Evolutionary conservation across 2,888 invertebrate species (phyloP).

Genomic region (Trissolcus brochymenae): DNA sequence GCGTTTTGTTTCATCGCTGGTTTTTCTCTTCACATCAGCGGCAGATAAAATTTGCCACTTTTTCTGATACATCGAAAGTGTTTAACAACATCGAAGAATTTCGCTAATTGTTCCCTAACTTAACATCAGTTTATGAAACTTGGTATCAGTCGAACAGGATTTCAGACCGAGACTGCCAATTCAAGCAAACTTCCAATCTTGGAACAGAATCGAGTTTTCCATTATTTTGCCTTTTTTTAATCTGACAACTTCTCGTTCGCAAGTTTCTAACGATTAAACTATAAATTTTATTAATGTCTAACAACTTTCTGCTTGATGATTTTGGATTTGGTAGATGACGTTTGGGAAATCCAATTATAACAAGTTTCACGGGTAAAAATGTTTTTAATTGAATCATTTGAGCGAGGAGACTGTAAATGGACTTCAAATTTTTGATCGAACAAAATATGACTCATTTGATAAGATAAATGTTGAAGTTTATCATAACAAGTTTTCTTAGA

Average conservation of each 20-base stretch:
- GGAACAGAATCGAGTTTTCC: background rate
- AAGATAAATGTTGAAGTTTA: background rate
- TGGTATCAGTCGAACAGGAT: conserved; percentile 28
- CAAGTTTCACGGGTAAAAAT: too few relatives aligned
- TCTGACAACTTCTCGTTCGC: background rate
- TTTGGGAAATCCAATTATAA: too few relatives aligned
- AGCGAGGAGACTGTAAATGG: too few relatives aligned
- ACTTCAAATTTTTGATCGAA: too few relatives aligned
- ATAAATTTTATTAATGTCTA: background rate
- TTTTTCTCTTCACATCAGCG: conserved; percentile 33
- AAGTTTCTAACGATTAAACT: background rate
- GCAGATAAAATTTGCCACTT: conserved; percentile 28
- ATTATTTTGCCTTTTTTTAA: background rate
- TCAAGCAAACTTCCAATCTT: background rate
- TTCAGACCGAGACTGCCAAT: conserved; percentile 14
- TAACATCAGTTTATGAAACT: conserved; percentile 34
- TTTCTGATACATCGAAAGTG: conserved; percentile 37
- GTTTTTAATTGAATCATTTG: too few relatives aligned
- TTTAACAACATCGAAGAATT: conserved; percentile 24
- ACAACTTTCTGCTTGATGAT: background rate
- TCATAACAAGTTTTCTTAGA: too few relatives aligned
- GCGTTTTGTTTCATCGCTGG: conserved; percentile 21
- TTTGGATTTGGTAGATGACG: too few relatives aligned
- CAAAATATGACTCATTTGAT: background rate
- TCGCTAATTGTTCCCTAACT: conserved; percentile 35